Percentiles rank a stretch among this genome's conserved stretches.
Conservation (phyloP, 35 echinoderm and acorn worm genomes). For the Holothuria glaberrima region DNA sequence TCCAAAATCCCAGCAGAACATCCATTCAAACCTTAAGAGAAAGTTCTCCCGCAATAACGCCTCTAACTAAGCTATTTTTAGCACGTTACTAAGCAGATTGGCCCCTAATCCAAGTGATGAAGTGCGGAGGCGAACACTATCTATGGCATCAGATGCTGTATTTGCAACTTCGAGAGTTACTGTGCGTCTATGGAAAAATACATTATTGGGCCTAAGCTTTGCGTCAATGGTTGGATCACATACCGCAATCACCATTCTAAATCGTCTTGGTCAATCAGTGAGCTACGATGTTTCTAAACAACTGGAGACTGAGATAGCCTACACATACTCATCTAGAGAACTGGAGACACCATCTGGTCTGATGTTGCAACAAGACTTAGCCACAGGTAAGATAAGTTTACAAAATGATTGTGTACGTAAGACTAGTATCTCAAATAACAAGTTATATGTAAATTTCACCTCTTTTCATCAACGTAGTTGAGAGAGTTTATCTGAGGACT, state of each 20-base stretch:
- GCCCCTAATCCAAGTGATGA: too few relatives aligned
- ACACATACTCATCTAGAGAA: not conserved
- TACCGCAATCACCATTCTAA: not conserved
- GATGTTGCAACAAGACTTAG: not conserved
- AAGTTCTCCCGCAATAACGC: too few relatives aligned
- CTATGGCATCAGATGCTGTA: slow-evolving; percentile 43
- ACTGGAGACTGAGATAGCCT: slow-evolving; percentile 44
- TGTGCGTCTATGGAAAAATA: slow-evolving; percentile 38
- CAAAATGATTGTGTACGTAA: not conserved
- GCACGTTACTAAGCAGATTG: too few relatives aligned
- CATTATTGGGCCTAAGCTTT: slow-evolving; percentile 24
- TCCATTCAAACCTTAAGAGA: too few relatives aligned
- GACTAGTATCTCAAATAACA: slow-evolving; percentile 7
- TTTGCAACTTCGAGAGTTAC: not conserved
- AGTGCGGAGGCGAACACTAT: not conserved
- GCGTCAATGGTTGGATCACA: not conserved
- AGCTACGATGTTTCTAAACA: slow-evolving; percentile 20
- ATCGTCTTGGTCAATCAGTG: not conserved
- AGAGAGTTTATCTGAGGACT: not conserved
- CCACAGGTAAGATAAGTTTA: not conserved
- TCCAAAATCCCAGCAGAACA: too few relatives aligned
- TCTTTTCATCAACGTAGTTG: not conserved
- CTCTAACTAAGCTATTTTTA: too few relatives aligned
- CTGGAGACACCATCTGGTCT: slow-evolving; percentile 29
- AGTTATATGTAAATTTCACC: slow-evolving; percentile 3